Percentiles rank a stretch among this genome's conserved stretches.
These are phyloP conservation scores for Fistularia tabacaria DNA, from an alignment of 2,797 vertebrate genomes.

Conservation along the genomic window DNA sequence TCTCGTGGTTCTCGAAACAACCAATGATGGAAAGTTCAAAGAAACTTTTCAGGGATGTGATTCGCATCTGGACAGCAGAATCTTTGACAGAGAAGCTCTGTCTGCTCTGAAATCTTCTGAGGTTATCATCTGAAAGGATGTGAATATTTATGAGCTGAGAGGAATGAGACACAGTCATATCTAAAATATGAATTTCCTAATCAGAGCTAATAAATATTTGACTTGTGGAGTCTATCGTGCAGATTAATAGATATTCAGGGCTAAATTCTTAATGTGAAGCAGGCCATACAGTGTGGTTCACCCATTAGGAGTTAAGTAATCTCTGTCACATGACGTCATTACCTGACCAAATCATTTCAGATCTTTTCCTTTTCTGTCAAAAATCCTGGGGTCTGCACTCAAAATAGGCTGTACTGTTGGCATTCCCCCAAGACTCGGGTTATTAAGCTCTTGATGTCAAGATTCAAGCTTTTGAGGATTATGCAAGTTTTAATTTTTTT, in stretches of 20 bases:
- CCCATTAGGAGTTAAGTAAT: slow-evolving; percentile 67
- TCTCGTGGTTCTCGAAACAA: slow-evolving; percentile 3
- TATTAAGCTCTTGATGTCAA: not conserved
- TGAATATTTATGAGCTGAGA: slow-evolving; percentile 76
- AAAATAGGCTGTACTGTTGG: not conserved
- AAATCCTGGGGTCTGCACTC: slow-evolving; percentile 5
- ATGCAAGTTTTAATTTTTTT: not conserved
- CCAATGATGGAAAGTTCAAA: slow-evolving; percentile 40
- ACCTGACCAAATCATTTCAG: slow-evolving; percentile 34
- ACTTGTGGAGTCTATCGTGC: slow-evolving; percentile 72
- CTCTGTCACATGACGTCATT: slow-evolving; percentile 61
- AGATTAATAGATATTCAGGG: slow-evolving; percentile 78
- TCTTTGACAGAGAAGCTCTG: slow-evolving; percentile 61
- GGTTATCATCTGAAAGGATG: slow-evolving; percentile 66
- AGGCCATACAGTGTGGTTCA: slow-evolving; percentile 57
- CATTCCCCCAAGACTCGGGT: not conserved
- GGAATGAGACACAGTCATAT: slow-evolving; percentile 72
- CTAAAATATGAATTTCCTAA: slow-evolving; percentile 83
- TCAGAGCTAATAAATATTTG: slow-evolving; percentile 84
- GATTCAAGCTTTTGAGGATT: not conserved
- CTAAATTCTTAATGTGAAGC: slow-evolving; percentile 78
- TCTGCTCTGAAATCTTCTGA: slow-evolving; percentile 62
- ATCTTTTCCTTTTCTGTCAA: slow-evolving; percentile 32
- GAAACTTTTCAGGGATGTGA: slow-evolving; percentile 61
- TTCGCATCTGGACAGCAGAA: slow-evolving; percentile 44